Evolutionary conservation across 2,888 invertebrate genomes (phyloP), one percentile per base, ranked within the genome.

Genomic region (Phymatocera aterrima): DNA sequence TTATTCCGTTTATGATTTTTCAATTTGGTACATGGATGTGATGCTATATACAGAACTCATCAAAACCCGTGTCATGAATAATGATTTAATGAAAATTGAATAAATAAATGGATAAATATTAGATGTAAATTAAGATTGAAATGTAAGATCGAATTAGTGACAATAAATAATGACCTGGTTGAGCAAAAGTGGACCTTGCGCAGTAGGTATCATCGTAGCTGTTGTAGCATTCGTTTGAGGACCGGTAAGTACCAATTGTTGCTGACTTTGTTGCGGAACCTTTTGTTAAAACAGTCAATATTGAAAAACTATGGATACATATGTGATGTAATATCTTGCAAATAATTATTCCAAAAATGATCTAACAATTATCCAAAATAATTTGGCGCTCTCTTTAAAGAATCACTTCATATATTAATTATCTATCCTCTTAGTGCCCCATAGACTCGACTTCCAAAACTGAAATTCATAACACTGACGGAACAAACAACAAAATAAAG

Each of bases 211-310:
- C 88, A 91, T 89, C 28, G 90, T 88, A 57, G 88, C 87, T 83
- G 88, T 88, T 81, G 88, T 87, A 83, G 88, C 88, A 87, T 88
- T 89, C 83, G 89, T 87, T 83, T 91, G 89, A 78, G 90, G 90
- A 80, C 91, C 88, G 82, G 91, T 90, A 79, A 91, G 88, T 78
- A 91, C 91, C 79, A 91, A 84, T 78, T 91, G 91, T 75, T 91
- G 91, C 82, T 91, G 91, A 24, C 90, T 88, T 83, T 91, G 91
- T 80, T 91, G 91, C 5, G 89, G 86, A 60, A 91, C 90, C 89
- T 90, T 83, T 80, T 84, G 84, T 74, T 15, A 77, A 79, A 81
- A 79, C n/a, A 74, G 6, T 8, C 28, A 18, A 8, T 40, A 57
- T 75, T 75, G 57, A 1, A n/a, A 15, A 51, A n/a, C 51, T 18